Base-by-base conservation (phyloP, 2,797 vertebrate species). In the Takifugu rubripes region DNA sequence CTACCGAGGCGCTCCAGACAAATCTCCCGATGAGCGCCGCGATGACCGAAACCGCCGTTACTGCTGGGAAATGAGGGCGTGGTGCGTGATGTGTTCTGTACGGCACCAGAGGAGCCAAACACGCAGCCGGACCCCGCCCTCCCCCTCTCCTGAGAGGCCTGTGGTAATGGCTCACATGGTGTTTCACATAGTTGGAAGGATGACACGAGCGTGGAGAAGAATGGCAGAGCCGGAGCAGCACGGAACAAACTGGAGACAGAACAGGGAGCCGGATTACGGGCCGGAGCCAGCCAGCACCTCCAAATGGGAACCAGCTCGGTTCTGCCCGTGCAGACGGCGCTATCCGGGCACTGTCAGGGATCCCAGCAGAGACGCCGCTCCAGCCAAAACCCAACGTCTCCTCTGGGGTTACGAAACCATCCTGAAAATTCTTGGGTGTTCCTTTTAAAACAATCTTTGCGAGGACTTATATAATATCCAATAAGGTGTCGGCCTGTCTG, bases 241-340 rank as follows among this genome's bases (percentile, higher is more conserved):
- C 82, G 74, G 82, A 84, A 78, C 79, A 83, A 82, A 84, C 79
- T 79, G 79, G 83, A 79, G 81, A 84, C 75, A 80, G 75, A 86
- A 79, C 75, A 73, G 83, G 74, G 85, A 87, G 84, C 79, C 31
- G 79, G 83, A 88, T 87, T 82, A 87, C 59, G 84, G 77, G 72
- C 67, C 64, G 17, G 81, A 86, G 83, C 73, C 81, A 81, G 84
- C 79, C 82, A 71, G 81, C 65, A 81, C 79, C 77, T 85, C 75
- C 74, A 82, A 86, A 82, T 82, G 78, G 74, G 79, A 86, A 77
- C 81, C 84, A 81, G 81, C 69, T 77, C 67, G 45, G 75, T 74
- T 83, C 85, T 82, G 77, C 83, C 78, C 83, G 83, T 83, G 79
- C 78, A 85, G 84, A 81, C 78, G 59, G 69, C 77, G 72, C 74